Base-by-base conservation (phyloP, 2,888 invertebrate species). In the Neoscelio sp. region DNA sequence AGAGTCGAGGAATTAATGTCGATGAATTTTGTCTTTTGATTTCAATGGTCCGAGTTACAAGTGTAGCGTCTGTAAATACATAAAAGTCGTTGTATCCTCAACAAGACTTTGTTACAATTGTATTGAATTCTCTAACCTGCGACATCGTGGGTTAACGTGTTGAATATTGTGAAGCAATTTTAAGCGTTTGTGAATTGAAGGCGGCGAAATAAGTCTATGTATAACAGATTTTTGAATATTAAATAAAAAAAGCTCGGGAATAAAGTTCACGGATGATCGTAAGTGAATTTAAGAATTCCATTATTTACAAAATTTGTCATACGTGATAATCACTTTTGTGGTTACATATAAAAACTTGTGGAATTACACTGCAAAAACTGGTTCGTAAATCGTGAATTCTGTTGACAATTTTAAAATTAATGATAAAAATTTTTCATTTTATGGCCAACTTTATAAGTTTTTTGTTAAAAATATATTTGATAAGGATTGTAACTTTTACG, bases 91-190 rank as follows among this genome's bases (percentile, higher is more conserved):
- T 42, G 64, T 60, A 64, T 30, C 20, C 13, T 65, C 33, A 33
- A 15, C 50, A 15, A 44, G 42, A 65, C 58, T 65, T 74, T 74
- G 74, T 74, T 74, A 74, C 42, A 50, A 60, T 60, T 62, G 56
- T 73, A 56, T 74, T 74, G 74, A 74, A 75, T 67, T 75, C n/a
- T n/a, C 23, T 75, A 75, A 52, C 60, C 42, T 38, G 23, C 38
- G 56, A 20, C 46, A 56, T 20, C 44, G 67, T 67, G 75, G 67
- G 46, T 75, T 44, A 44, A 50, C 42, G 60, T 75, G 75, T 75
- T 75, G 50, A 65, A 67, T 46, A 75, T 75, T 75, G 54, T 75
- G 44, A 67, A 60, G 67, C 42, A 28, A 65, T 50, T 74, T 65
- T 74, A 74, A 74, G 38, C 65, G 56, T 65, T 60, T 58, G 28